Base-by-base conservation (phyloP, 2,888 invertebrate genomes). In the Philereme transversata region DNA sequence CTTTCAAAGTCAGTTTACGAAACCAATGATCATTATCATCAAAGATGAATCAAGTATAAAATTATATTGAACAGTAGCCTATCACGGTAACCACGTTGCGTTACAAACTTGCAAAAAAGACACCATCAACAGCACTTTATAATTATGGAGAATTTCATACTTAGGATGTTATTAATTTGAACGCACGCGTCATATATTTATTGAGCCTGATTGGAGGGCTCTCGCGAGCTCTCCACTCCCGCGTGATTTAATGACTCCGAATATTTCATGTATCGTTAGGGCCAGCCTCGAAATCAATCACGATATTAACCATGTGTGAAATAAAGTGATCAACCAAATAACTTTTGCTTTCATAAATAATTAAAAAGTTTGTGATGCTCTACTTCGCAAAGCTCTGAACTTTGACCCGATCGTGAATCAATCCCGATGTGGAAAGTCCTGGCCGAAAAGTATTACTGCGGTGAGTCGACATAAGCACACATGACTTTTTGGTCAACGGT, bases 241-340 rank as follows among this genome's bases (percentile, higher is more conserved):
- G 80, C 71, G 77, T 84, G 83, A 86, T 86, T 87, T 90, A 89
- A 90, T 90, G 88, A 89, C 83, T 84, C 86, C 78, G 86, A 88
- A 88, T 86, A 85, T 90, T 89, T 88, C 86, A 88, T 86, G 87
- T 88, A 86, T 89, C 88, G 87, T 88, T 87, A 84, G 83, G 83
- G 86, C 81, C 81, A 78, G 83, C 83, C 79, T 83, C 81, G 86
- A 84, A 86, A 90, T 90, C 89, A 88, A 90, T 90, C 87, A 87
- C 81, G 83, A 83, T 88, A 88, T 88, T 89, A 88, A 88, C 83
- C 84, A 84, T 82, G 84, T 83, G 86, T 85, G 78, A 89, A 88
- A 88, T 84, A 88, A 86, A 86, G 82, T 82, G 84, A 82, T 86
- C 79, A 79, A 78, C 78, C 80, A 81, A 77, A 82, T 79, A 80